Evolutionary conservation across 2,113 vertebrate genomes (phyloP).

Genomic region (Parotia lawesii): DNA sequence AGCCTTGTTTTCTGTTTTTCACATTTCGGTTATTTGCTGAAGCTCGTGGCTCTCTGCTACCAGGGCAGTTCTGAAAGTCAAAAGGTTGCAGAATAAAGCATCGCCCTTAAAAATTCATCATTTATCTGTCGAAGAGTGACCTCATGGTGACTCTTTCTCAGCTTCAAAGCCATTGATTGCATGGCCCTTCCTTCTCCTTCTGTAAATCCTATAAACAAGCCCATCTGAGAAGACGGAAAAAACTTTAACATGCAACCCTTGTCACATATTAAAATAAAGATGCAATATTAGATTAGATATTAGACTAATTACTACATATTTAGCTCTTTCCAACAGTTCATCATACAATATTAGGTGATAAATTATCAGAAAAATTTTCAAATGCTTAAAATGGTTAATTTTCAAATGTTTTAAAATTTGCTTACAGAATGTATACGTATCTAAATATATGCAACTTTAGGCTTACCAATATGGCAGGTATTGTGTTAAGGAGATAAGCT

Average conservation of each 20-base stretch:
- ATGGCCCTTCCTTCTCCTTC: slow-evolving; percentile 46
- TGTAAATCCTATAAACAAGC: slow-evolving; percentile 67
- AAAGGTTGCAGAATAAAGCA: slow-evolving; percentile 60
- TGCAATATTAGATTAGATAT: slow-evolving; percentile 2
- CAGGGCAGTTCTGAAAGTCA: slow-evolving; percentile 64
- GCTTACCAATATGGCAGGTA: not conserved
- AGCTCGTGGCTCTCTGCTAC: slow-evolving; percentile 6
- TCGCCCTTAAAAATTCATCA: slow-evolving; percentile 43
- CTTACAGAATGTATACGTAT: not conserved
- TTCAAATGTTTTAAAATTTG: not conserved
- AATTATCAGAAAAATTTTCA: not conserved
- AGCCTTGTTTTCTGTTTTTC: slow-evolving; percentile 39
- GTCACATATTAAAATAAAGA: slow-evolving; percentile 7
- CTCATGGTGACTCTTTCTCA: slow-evolving; percentile 65
- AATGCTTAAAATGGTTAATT: not conserved
- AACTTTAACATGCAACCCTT: slow-evolving; percentile 36
- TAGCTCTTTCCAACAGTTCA: not conserved
- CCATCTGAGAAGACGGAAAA: slow-evolving; percentile 40
- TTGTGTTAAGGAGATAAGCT: not conserved
- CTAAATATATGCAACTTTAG: not conserved
- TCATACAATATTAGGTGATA: not conserved
- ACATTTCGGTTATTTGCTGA: slow-evolving; percentile 55
- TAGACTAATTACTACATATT: slow-evolving; percentile 3
- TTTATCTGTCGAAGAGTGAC: slow-evolving; percentile 64
- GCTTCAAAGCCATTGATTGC: slow-evolving; percentile 71